These are phyloP conservation scores for Hippasteria phrygiana DNA, from an alignment of 53 echinoderm and acorn worm species.

Conservation along the genomic window DNA sequence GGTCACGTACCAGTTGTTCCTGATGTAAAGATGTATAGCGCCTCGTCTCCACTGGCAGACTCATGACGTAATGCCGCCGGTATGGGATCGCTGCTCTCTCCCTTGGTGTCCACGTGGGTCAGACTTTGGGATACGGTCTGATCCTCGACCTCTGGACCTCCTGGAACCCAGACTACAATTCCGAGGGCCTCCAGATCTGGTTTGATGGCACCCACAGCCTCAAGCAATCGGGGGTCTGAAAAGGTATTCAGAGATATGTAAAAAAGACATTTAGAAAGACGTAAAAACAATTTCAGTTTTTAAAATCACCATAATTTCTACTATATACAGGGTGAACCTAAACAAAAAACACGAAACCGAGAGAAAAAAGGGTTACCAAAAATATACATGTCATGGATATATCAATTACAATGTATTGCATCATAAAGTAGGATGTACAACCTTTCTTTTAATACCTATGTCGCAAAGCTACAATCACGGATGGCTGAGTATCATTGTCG, in stretches of 20 bases:
- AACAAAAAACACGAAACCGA: too few relatives aligned
- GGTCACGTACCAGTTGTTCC: conserved; percentile 85
- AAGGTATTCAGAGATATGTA: too few relatives aligned
- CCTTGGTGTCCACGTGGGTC: not conserved
- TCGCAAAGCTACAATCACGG: too few relatives aligned
- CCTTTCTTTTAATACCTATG: too few relatives aligned
- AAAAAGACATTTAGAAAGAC: not conserved
- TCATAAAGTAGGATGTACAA: too few relatives aligned
- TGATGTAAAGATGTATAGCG: conserved; percentile 90
- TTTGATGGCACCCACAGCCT: conserved; percentile 27
- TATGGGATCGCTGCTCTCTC: conserved; percentile 26
- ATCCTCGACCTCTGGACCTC: not conserved
- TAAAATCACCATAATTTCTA: not conserved
- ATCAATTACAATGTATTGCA: too few relatives aligned
- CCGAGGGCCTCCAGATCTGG: conserved; percentile 50
- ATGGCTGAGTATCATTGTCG: too few relatives aligned
- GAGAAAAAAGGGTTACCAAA: too few relatives aligned
- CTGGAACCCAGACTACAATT: conserved; percentile 64
- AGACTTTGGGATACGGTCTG: not conserved
- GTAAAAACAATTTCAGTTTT: not conserved
- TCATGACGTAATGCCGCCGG: conserved; percentile 23
- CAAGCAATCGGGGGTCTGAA: conserved; percentile 48
- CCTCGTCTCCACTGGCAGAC: conserved; percentile 41
- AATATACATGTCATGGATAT: too few relatives aligned
- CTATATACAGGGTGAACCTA: too few relatives aligned